Conservation (phyloP, 2,888 invertebrate genomes). For the Cryptops parisi region DNA sequence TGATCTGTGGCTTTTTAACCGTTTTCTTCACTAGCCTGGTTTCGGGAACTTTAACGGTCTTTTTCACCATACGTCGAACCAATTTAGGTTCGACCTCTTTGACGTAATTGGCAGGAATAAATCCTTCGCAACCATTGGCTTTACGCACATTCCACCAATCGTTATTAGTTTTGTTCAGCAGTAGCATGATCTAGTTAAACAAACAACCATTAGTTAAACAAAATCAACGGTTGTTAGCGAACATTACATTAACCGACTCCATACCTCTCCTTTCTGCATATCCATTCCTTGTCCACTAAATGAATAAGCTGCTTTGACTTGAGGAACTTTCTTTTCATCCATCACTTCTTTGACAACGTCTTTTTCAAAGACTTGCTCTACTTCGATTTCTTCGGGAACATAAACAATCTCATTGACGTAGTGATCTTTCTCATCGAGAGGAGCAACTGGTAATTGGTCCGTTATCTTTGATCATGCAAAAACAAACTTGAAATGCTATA, state of each 20-base stretch:
- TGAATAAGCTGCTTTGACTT: constrained; percentile 62
- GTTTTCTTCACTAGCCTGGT: constrained; percentile 80
- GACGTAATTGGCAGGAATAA: constrained; percentile 95
- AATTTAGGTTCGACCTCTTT: constrained; percentile 78
- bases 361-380: constrained; percentile 74
- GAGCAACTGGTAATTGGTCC: constrained; percentile 13
- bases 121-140: constrained; percentile 81
- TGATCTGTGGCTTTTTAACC: constrained; percentile 68
- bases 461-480: constrained; percentile 16
- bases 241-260: not conserved
- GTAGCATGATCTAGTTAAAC: constrained; percentile 52
- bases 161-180: constrained; percentile 85
- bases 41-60: constrained; percentile 66
- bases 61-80: constrained; percentile 65
- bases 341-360: constrained; percentile 71
- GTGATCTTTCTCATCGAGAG: constrained; percentile 28
- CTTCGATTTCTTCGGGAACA: constrained; percentile 83
- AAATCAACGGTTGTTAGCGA: not conserved
- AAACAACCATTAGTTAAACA: not conserved
- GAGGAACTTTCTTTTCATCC: constrained; percentile 73
- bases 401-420: constrained; percentile 58
- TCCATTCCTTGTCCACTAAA: constrained; percentile 86
- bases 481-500: not conserved
- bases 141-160: constrained; percentile 99
- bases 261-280: constrained; percentile 73